Evolutionary conservation across 2,797 vertebrate genomes (phyloP).

Genomic region (Tapirus indicus): DNA sequence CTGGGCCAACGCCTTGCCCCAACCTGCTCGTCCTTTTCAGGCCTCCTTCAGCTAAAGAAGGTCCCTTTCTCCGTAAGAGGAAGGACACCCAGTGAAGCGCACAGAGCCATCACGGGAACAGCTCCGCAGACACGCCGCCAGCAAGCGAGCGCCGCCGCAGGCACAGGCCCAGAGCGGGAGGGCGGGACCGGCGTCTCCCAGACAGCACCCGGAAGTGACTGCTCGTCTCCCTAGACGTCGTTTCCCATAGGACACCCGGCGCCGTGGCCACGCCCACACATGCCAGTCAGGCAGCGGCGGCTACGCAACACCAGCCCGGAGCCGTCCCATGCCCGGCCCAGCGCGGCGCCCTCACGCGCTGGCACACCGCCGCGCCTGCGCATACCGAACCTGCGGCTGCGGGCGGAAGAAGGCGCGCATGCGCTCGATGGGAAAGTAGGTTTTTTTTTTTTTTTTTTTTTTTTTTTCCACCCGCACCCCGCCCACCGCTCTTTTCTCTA

Average conservation of each 20-base stretch:
- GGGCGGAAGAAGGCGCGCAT: not conserved
- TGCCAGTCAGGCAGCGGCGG: accelerated
- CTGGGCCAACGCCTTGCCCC: no score
- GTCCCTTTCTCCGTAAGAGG: no score
- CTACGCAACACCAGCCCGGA: accelerated
- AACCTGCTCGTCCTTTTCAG: no score
- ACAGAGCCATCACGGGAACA: no score
- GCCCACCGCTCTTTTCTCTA: accelerated
- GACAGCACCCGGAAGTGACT: not conserved
- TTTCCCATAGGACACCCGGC: not conserved
- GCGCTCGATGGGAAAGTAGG: accelerated
- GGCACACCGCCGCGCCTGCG: not conserved
- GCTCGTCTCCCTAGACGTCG: not conserved
- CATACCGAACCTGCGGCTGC: accelerated
- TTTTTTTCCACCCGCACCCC: no score
- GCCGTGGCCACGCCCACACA: not conserved
- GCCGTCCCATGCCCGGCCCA: not conserved
- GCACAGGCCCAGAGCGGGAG: no score
- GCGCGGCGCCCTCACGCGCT: accelerated
- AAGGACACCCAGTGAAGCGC: no score
- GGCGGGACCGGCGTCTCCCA: no score
- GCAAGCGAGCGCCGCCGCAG: no score
- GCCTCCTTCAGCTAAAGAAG: no score
- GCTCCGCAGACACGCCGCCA: no score
- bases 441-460: no score